Percentiles rank a stretch among this genome's conserved stretches.
Evolutionary conservation across 2,797 vertebrate species (phyloP).

Genomic region (Parauchenoglanis punctatus): DNA sequence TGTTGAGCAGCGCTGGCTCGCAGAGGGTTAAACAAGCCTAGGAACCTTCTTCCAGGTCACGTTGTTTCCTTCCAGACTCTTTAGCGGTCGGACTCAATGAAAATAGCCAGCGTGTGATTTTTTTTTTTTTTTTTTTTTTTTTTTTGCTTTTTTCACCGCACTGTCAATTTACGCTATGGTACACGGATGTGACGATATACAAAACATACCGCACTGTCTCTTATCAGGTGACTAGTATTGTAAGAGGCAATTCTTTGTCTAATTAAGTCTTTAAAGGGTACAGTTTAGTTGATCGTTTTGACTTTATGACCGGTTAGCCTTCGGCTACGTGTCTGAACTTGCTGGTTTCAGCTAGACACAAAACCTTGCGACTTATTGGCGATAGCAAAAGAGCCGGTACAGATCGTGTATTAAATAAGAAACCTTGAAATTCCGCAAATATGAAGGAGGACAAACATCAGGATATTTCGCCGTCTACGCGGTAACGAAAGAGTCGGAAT

Average conservation of each 20-base stretch:
- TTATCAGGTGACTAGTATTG: not conserved
- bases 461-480: not conserved
- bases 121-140: constrained; percentile 25
- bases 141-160: constrained; percentile 41
- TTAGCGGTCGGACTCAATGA: constrained; percentile 41
- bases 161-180: not conserved
- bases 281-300: not conserved
- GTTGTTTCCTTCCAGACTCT: constrained; percentile 51
- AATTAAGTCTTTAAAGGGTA: not conserved
- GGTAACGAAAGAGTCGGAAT: not conserved
- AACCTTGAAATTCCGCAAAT: not conserved
- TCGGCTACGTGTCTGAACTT: constrained; percentile 30
- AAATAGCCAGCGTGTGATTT: constrained; percentile 59
- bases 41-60: constrained; percentile 34
- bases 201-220: not conserved
- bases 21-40: not conserved
- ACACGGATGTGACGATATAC: not conserved
- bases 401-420: not conserved
- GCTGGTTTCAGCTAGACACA: not conserved
- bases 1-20: too few species aligned
- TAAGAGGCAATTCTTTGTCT: not conserved
- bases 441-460: not conserved
- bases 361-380: not conserved
- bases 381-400: not conserved
- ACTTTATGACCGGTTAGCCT: constrained; percentile 18